Evolutionary conservation across 1,140 invertebrate species (phyloP), one percentile per base, ranked within the genome.

Genomic region (Nixonia krombeini): DNA sequence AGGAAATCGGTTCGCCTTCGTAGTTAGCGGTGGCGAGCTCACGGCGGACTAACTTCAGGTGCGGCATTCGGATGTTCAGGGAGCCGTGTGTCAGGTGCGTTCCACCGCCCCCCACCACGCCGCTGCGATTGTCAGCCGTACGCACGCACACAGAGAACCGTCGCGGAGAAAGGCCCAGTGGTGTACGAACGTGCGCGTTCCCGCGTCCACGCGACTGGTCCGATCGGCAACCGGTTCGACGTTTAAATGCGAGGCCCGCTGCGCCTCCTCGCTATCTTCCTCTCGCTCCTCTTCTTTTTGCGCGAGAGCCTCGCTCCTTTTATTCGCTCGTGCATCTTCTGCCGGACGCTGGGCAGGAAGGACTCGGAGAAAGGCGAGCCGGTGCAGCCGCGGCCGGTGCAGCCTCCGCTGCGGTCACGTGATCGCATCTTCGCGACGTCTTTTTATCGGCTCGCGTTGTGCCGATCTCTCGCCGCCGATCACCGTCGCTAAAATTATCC

Each of bases 81-180:
- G 56, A 57, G 47, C 51, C 35, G 12, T 21, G 2, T 7, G 38
- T 76, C 76, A 78, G 76, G 76, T 78, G 76, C 76, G 57, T 52
- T 45, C 29, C 58, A 55, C 52, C 52, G 23, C 37, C 47, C 33
- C 16, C 47, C n/a, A 6, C 38, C 10, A 13, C 17, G 46, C 7
- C 2, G 2, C 2, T 13, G 9, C 13, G 26, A 42, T 33, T 41
- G 38, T 55, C 58, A 70, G 53, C 56, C 42, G 25, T 40, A 13
- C 35, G 17, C 23, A n/a, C 29, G n/a, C n/a, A n/a, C n/a, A n/a
- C n/a, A n/a, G n/a, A n/a, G n/a, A n/a, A n/a, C n/a, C n/a, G n/a
- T n/a, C n/a, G n/a, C n/a, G n/a, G n/a, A n/a, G 13, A 29, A 28
- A n/a, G n/a, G n/a, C n/a, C n/a, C n/a, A n/a, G n/a, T n/a, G n/a